These are phyloP conservation scores for Siniperca undulata DNA, from an alignment of 2,797 vertebrate genomes.

Conservation along the genomic window DNA sequence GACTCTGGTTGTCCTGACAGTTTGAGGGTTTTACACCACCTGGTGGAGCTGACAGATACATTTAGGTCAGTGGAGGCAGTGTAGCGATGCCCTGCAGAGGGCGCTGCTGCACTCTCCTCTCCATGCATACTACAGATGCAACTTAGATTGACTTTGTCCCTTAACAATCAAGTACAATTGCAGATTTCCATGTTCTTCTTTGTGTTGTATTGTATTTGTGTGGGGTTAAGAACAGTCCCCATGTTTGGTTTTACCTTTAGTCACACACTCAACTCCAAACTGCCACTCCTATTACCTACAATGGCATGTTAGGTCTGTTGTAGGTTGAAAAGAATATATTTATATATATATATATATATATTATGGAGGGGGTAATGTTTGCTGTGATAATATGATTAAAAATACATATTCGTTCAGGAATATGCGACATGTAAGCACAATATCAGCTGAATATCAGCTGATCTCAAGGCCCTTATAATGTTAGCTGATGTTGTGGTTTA, in stretches of 20 bases:
- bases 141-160: neutral
- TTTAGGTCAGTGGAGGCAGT: neutral
- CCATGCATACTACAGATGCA: neutral
- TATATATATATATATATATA: no score
- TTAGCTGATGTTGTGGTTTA: no score
- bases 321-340: no score
- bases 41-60: neutral
- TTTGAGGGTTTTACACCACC: neutral
- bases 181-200: neutral
- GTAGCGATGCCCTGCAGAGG: slow-evolving; percentile 15
- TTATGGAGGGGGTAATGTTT: neutral
- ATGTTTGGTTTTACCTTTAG: neutral
- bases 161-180: neutral
- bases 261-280: no score
- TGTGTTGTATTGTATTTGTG: neutral
- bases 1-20: neutral
- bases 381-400: neutral
- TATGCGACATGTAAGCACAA: neutral
- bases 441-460: no score
- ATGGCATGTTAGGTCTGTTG: no score
- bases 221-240: neutral
- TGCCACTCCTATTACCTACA: no score
- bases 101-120: neutral
- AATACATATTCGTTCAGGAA: neutral
- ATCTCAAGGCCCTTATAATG: neutral